Conservation (phyloP, 2,797 vertebrate species). For the Zenarchopterus dispar region DNA sequence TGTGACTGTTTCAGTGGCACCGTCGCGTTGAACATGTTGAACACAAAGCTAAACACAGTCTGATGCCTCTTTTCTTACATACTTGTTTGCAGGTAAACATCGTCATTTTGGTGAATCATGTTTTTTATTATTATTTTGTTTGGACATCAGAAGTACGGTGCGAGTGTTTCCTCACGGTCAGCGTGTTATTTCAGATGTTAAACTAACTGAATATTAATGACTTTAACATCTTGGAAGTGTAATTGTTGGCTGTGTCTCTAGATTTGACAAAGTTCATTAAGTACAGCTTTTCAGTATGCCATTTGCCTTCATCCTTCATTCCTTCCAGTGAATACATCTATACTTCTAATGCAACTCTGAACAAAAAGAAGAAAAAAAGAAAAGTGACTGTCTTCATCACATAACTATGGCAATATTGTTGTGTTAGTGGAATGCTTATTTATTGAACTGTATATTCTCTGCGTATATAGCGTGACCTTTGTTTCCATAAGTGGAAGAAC, state of each 20-base stretch:
- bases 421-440: slow-evolving; percentile 87
- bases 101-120: slow-evolving; percentile 60
- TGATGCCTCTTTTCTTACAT: slow-evolving; percentile 52
- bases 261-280: slow-evolving; percentile 66
- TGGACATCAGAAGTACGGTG: slow-evolving; percentile 41
- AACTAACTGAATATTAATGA: slow-evolving; percentile 79
- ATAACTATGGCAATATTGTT: slow-evolving; percentile 78
- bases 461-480: slow-evolving; percentile 79
- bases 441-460: slow-evolving; percentile 81
- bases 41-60: slow-evolving; percentile 55
- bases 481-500: slow-evolving; percentile 73
- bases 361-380: slow-evolving; percentile 42
- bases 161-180: slow-evolving; percentile 60
- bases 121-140: slow-evolving; percentile 9
- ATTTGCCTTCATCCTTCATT: slow-evolving; percentile 75
- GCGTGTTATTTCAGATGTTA: slow-evolving; percentile 59
- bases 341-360: slow-evolving; percentile 71
- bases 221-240: slow-evolving; percentile 71
- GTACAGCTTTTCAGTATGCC: slow-evolving; percentile 67
- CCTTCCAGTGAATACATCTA: slow-evolving; percentile 64
- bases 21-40: slow-evolving; percentile 45
- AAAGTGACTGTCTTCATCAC: slow-evolving; percentile 68
- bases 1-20: slow-evolving; percentile 59
- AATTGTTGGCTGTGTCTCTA: slow-evolving; percentile 70
- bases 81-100: slow-evolving; percentile 54